phyloP scores from a whole-genome alignment of 2,888 invertebrate species.

The Drosophila fulvimacula region DNA sequence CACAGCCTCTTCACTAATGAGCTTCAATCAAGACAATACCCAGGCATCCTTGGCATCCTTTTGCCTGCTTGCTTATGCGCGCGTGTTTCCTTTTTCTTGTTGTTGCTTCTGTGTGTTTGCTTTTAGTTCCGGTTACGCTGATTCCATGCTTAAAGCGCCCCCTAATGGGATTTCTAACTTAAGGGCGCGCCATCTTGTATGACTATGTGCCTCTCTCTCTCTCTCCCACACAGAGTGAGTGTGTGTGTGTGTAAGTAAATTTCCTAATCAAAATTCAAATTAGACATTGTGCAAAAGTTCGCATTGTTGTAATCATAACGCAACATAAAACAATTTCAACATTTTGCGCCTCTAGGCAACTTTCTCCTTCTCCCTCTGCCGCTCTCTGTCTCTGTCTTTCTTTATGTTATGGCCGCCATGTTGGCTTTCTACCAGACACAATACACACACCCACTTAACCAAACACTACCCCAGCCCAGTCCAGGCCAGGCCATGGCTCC shows the following conservation, averaged over 20 bases:
- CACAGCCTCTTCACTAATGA: constrained; percentile 63
- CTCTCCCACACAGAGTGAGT: constrained; percentile 38
- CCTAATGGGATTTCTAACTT: constrained; percentile 73
- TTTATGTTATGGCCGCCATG: constrained; percentile 61
- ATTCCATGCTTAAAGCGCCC: constrained; percentile 76
- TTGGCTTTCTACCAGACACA: constrained; percentile 62
- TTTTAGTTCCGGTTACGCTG: constrained; percentile 80
- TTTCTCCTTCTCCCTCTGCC: neutral
- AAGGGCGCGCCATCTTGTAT: constrained; percentile 68
- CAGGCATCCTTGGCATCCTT: constrained; percentile 60
- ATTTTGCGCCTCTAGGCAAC: constrained; percentile 68
- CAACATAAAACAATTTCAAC: constrained; percentile 79
- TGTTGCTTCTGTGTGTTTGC: constrained; percentile 52
- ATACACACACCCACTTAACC: constrained; percentile 51
- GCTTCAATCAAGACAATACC: constrained; percentile 76
- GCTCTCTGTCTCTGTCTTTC: neutral
- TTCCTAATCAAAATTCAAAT: constrained; percentile 85
- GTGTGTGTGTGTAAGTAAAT: constrained; percentile 77
- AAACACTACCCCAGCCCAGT: constrained; percentile 43
- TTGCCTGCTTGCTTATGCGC: constrained; percentile 75
- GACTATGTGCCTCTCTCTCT: constrained; percentile 12
- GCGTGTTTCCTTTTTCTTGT: constrained; percentile 66
- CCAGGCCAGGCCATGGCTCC: constrained; percentile 24
- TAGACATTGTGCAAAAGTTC: constrained; percentile 79
- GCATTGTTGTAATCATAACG: constrained; percentile 79